Base-by-base conservation (phyloP, 2,113 vertebrate genomes). In the Clarias macrocephalus region DNA sequence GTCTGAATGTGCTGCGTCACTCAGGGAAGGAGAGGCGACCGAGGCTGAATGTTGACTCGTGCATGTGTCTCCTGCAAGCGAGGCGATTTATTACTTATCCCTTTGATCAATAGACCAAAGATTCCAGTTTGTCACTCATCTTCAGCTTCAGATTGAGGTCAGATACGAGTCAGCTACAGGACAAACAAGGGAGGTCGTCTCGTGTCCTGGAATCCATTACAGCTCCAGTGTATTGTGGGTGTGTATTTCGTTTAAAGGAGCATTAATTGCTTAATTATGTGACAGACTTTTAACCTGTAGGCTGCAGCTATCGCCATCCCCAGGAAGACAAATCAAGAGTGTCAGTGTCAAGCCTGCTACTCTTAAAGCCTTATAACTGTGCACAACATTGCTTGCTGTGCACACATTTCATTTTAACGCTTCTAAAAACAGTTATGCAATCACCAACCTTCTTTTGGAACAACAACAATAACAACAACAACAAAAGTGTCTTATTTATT, bases 51-150 rank as follows among this genome's bases (percentile, higher is more conserved):
- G 56, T 63, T 82, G 65, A 72, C 82, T 90, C 82, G 94, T 93
- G 93, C 89, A 94, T 94, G 91, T 92, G 93, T 95, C 93, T 94
- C 92, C 86, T 86, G 80, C 42, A 82, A 84, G 89, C 82, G 84
- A 93, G 91, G 90, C 91, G 90, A 94, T 91, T 93, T 87, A 89
- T 87, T 89, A 90, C 89, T 91, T 88, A 85, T 66, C 89, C 90
- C 82, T 7, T 7, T 62, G 86, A 95, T 95, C 94, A 79, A 95
- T 95, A 93, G 83, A 56, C 80, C 85, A 91, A 94, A 93, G 93
- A 93, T 93, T 92, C 93, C 92, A 89, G 91, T 91, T 84, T 91
- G 91, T 94, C 93, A 94, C 93, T 89, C 81, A 92, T 93, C 87
- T 89, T 13, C 52, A 23, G 21, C n/a, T 77, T 28, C 54, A 82